These are phyloP conservation scores for Nephrotoma guestfalica DNA, from an alignment of 2,888 invertebrate genomes.

Conservation along the genomic window DNA sequence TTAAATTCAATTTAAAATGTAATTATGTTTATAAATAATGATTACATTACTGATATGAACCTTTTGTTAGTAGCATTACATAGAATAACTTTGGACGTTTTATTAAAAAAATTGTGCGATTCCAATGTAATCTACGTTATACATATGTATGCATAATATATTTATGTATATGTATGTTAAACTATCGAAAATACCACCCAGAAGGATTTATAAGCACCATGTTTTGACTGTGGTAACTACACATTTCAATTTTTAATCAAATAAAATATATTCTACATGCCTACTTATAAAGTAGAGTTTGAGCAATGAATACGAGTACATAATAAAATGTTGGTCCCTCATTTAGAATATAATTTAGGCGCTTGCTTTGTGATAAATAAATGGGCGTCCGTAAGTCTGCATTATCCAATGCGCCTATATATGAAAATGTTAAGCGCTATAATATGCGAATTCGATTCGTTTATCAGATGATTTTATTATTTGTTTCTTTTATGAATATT, in stretches of 20 bases:
- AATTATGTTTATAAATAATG: background rate
- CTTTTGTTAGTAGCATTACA: background rate
- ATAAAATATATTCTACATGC: background rate
- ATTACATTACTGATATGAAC: background rate
- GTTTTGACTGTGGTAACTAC: no score
- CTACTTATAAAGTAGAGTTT: background rate
- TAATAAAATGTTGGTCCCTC: background rate
- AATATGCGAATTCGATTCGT: background rate
- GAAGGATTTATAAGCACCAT: no score
- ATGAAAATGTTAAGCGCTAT: background rate
- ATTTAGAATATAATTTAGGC: background rate
- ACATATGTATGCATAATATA: no score
- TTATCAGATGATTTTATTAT: no score
- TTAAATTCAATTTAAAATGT: background rate
- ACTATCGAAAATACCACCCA: no score
- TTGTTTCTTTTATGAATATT: background rate
- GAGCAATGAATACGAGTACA: background rate
- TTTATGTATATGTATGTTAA: no score
- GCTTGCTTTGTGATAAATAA: background rate
- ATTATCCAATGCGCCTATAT: background rate
- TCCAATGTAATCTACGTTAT: no score
- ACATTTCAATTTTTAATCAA: background rate
- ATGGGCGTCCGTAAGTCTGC: background rate
- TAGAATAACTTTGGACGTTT: background rate
- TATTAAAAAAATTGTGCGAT: no score